Conservation (phyloP, 2,888 invertebrate genomes). For the Tholera decimalis region DNA sequence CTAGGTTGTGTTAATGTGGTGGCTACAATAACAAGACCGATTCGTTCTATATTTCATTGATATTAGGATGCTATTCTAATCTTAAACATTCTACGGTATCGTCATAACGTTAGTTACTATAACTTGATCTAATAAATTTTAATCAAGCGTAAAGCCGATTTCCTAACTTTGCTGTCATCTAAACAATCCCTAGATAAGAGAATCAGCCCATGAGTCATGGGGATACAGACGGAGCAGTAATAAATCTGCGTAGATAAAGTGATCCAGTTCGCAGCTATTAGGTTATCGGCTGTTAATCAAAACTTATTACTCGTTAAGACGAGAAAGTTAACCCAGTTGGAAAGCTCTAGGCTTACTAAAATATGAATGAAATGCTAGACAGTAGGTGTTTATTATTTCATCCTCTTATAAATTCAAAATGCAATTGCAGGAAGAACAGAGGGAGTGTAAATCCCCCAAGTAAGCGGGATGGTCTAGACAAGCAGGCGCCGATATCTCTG, state of each 20-base stretch:
- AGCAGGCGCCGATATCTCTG: slow-evolving; percentile 77
- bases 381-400: slow-evolving; percentile 33
- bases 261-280: slow-evolving; percentile 67
- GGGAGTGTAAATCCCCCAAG: slow-evolving; percentile 72
- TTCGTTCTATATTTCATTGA: background rate
- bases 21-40: too few species aligned
- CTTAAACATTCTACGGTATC: too few species aligned
- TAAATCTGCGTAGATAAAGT: slow-evolving; percentile 76
- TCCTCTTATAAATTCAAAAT: slow-evolving; percentile 31
- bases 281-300: slow-evolving; percentile 59
- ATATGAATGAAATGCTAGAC: slow-evolving; percentile 44
- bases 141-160: slow-evolving; percentile 53
- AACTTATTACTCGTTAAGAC: slow-evolving; percentile 64
- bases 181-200: slow-evolving; percentile 72
- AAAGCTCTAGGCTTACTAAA: slow-evolving; percentile 58
- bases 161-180: slow-evolving; percentile 65
- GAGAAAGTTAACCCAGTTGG: slow-evolving; percentile 68
- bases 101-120: too few species aligned
- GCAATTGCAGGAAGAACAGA: slow-evolving; percentile 56
- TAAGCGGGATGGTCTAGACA: slow-evolving; percentile 81
- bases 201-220: slow-evolving; percentile 67
- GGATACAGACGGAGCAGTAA: slow-evolving; percentile 66
- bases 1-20: too few species aligned
- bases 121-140: slow-evolving; percentile 20
- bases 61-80: too few species aligned